Conservation (phyloP, 2,888 invertebrate species). For the Drosophila acutilabella region DNA sequence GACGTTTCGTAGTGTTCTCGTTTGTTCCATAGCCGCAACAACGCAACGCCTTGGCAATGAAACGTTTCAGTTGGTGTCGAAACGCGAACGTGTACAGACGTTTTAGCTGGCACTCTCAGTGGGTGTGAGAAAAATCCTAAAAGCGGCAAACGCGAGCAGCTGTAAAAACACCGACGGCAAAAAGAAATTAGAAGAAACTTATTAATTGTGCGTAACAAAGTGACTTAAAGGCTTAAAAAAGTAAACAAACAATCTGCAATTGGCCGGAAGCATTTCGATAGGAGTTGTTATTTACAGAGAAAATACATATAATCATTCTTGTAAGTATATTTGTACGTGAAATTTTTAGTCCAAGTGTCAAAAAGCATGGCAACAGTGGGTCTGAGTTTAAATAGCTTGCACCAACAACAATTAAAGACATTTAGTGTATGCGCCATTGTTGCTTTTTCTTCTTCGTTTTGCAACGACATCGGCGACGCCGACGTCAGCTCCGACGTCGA, state of each 20-base stretch:
- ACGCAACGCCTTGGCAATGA: slow-evolving; percentile 58
- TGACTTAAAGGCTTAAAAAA: slow-evolving; percentile 49
- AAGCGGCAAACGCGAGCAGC: slow-evolving; percentile 44
- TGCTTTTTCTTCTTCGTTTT: slow-evolving; percentile 31
- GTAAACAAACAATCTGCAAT: slow-evolving; percentile 47
- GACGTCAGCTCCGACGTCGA: slow-evolving; percentile 44
- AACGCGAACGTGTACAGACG: slow-evolving; percentile 39
- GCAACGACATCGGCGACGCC: slow-evolving; percentile 34
- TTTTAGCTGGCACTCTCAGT: background rate
- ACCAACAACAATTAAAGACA: slow-evolving; percentile 58
- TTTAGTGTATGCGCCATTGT: slow-evolving; percentile 56
- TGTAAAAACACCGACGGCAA: slow-evolving; percentile 69
- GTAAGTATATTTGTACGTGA: slow-evolving; percentile 42
- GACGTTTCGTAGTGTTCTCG: slow-evolving; percentile 47
- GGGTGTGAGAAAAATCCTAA: background rate
- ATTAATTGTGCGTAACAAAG: slow-evolving; percentile 51
- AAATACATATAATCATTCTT: slow-evolving; percentile 27
- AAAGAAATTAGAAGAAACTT: slow-evolving; percentile 29
- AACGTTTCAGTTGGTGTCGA: slow-evolving; percentile 56
- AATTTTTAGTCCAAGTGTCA: slow-evolving; percentile 45
- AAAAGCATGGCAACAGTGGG: slow-evolving; percentile 28
- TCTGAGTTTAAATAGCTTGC: slow-evolving; percentile 23
- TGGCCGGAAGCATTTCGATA: slow-evolving; percentile 10
- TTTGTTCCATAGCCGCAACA: slow-evolving; percentile 47
- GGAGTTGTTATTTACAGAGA: slow-evolving; percentile 13